Evolutionary conservation across 2,888 invertebrate genomes (phyloP).

Genomic region (Cosmia trapezina): DNA sequence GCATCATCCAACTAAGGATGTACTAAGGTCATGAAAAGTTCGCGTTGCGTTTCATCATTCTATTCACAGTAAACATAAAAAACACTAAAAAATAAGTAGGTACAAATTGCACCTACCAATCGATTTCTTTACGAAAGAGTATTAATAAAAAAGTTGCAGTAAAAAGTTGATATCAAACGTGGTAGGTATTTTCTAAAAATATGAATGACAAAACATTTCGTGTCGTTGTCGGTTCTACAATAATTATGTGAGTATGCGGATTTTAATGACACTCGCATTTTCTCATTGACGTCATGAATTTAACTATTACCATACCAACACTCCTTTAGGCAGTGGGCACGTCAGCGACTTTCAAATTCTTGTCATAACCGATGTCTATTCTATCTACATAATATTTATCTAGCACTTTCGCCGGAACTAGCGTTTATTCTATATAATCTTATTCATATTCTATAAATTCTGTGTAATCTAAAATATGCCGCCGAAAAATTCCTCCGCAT

Average conservation of each 20-base stretch:
- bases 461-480: too few relatives aligned
- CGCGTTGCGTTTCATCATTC: background rate
- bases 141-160: background rate
- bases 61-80: background rate
- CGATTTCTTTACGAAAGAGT: background rate
- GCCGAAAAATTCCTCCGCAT: too few relatives aligned
- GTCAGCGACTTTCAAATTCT: conserved; percentile 43
- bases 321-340: background rate
- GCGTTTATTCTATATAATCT: too few relatives aligned
- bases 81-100: too few relatives aligned
- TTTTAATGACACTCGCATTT: conserved; percentile 29
- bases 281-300: conserved; percentile 44
- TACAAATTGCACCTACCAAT: background rate
- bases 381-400: conserved; percentile 16
- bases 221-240: conserved; percentile 34
- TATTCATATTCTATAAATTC: too few relatives aligned
- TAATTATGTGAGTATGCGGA: conserved; percentile 22
- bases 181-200: background rate
- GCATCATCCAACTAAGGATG: conserved; percentile 6
- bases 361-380: background rate
- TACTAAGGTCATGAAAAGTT: background rate
- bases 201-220: conserved; percentile 17
- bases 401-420: conserved; percentile 16
- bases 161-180: background rate
- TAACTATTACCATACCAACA: conserved; percentile 5